Evolutionary conservation across 2,113 vertebrate genomes (phyloP).

Genomic region (Hydrochoerus hydrochaeris): DNA sequence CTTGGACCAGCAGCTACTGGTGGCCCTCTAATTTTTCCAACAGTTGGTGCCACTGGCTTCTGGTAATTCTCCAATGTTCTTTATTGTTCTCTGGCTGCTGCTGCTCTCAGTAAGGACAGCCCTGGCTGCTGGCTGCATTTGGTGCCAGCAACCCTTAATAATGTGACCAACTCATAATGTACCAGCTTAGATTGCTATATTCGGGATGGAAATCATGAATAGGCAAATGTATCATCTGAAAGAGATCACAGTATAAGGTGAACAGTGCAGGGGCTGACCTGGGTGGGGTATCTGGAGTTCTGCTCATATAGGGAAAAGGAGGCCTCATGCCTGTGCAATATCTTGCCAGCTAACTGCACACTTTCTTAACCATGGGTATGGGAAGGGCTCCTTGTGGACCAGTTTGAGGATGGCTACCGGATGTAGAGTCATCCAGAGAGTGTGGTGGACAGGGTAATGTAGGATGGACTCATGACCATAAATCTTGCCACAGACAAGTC

Average conservation of each 20-base stretch:
- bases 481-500: neutral
- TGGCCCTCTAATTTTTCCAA: neutral
- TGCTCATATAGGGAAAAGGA: neutral
- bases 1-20: neutral
- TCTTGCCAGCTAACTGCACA: neutral
- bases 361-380: neutral
- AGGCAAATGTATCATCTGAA: neutral
- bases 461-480: neutral
- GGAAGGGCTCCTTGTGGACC: neutral
- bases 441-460: neutral
- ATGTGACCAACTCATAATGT: neutral
- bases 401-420: neutral
- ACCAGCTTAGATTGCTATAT: neutral
- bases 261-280: neutral
- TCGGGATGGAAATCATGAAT: neutral
- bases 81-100: neutral
- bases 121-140: neutral
- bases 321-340: neutral
- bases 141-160: neutral
- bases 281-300: neutral
- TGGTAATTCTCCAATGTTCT: neutral
- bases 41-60: neutral
- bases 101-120: neutral
- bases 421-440: neutral
- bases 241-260: neutral